Conservation (phyloP, 1,140 invertebrate genomes). For the Scylla paramamosain region DNA sequence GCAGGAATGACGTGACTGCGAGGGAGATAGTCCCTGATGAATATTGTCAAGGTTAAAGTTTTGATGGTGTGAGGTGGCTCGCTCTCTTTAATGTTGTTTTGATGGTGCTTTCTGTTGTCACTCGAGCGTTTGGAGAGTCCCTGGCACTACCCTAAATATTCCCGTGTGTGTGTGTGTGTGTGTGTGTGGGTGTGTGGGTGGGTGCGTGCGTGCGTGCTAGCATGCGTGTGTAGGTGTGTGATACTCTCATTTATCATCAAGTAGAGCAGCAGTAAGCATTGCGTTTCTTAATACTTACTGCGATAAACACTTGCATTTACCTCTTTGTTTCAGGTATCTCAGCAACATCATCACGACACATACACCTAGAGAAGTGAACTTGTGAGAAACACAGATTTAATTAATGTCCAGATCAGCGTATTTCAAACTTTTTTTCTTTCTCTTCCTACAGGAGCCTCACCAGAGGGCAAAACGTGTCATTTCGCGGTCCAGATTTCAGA, state of each 20-base stretch:
- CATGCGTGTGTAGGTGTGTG: neutral
- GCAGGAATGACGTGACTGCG: neutral
- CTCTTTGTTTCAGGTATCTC: neutral
- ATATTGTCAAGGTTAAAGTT: slow-evolving; percentile 23
- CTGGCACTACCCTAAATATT: neutral
- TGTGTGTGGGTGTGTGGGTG: neutral
- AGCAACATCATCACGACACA: neutral
- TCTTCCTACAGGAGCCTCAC: neutral
- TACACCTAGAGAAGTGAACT: neutral
- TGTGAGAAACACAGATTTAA: neutral
- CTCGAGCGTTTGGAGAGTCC: neutral
- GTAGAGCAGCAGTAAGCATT: neutral
- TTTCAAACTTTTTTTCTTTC: neutral
- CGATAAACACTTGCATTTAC: neutral
- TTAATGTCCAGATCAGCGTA: neutral
- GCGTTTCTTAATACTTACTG: neutral
- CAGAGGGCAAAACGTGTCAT: neutral
- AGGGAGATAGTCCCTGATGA: neutral
- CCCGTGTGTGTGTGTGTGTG: neutral
- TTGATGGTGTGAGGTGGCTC: neutral
- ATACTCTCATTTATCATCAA: neutral
- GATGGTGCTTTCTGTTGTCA: slow-evolving; percentile 11
- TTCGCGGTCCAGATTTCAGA: too few species aligned
- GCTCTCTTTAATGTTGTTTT: slow-evolving; percentile 23
- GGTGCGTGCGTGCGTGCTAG: neutral